Conservation (phyloP, 2,888 invertebrate genomes). For the Meteorus colon region DNA sequence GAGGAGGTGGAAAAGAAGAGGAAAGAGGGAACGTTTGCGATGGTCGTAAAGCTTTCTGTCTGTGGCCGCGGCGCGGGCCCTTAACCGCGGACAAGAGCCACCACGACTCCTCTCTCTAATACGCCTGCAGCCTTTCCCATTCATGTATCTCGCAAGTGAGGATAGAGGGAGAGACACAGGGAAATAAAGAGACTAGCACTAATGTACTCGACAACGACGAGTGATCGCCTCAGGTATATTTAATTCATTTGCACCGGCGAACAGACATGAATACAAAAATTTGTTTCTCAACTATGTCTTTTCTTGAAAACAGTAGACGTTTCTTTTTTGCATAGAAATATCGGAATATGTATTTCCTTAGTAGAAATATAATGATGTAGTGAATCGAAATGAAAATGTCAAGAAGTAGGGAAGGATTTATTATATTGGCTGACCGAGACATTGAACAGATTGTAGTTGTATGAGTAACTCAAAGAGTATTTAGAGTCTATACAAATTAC, state of each 20-base stretch:
- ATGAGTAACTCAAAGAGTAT: neutral
- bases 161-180: neutral
- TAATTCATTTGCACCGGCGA: constrained; percentile 37
- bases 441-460: constrained; percentile 16
- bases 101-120: constrained; percentile 49
- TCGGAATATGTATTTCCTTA: too few species aligned
- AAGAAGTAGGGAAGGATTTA: neutral
- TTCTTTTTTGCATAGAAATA: too few species aligned
- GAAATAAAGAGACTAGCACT: constrained; percentile 27
- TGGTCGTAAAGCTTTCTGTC: constrained; percentile 70
- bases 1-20: constrained; percentile 26
- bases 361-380: too few species aligned
- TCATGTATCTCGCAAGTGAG: constrained; percentile 46
- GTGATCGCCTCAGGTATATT: constrained; percentile 46
- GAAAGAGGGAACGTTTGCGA: constrained; percentile 48
- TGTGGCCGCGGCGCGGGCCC: constrained; percentile 64
- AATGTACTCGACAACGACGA: constrained; percentile 44
- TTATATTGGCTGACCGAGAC: constrained; percentile 11
- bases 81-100: constrained; percentile 68
- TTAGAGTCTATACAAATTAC: too few species aligned
- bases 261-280: constrained; percentile 24
- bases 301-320: neutral
- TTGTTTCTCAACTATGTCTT: constrained; percentile 16
- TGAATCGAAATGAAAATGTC: neutral
- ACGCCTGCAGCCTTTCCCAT: constrained; percentile 50